Percentiles rank a stretch among this genome's conserved stretches.
These are phyloP conservation scores for Pelodytes ibericus DNA, from an alignment of 2,797 vertebrate species.

Conservation along the genomic window DNA sequence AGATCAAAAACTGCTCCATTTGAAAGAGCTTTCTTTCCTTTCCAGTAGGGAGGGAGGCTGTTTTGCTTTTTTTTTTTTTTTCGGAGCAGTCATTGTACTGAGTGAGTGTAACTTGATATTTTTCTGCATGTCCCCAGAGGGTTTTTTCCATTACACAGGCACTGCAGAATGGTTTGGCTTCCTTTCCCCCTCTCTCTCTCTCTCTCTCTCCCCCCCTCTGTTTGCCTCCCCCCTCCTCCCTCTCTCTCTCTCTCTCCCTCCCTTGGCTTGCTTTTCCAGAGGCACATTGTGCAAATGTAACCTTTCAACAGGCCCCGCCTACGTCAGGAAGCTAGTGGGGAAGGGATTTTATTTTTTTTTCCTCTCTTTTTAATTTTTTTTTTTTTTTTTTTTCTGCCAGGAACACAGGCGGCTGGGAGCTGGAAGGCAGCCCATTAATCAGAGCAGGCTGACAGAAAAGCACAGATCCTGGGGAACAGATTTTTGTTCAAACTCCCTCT, in stretches of 20 bases:
- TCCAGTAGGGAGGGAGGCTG: constrained; percentile 14
- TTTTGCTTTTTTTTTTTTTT: constrained; percentile 11
- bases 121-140: constrained; percentile 78
- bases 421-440: constrained; percentile 87
- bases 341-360: constrained; percentile 1
- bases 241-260: constrained; percentile 63
- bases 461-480: constrained; percentile 65
- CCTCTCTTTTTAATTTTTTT: not conserved
- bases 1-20: constrained; percentile 35
- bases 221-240: constrained; percentile 41
- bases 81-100: constrained; percentile 70
- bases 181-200: constrained; percentile 36
- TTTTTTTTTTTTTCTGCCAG: constrained; percentile 76
- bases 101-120: constrained; percentile 79
- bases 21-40: constrained; percentile 39
- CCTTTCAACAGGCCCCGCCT: constrained; percentile 84
- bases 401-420: constrained; percentile 81
- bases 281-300: constrained; percentile 92
- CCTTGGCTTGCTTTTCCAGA: constrained; percentile 77
- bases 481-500: constrained; percentile 64
- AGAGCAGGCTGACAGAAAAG: constrained; percentile 67
- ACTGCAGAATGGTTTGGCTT: constrained; percentile 71
- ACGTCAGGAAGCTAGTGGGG: constrained; percentile 81
- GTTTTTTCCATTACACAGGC: constrained; percentile 84
- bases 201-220: not conserved